phyloP scores from a whole-genome alignment of 2,797 vertebrate species.

The Okamejei kenojei region DNA sequence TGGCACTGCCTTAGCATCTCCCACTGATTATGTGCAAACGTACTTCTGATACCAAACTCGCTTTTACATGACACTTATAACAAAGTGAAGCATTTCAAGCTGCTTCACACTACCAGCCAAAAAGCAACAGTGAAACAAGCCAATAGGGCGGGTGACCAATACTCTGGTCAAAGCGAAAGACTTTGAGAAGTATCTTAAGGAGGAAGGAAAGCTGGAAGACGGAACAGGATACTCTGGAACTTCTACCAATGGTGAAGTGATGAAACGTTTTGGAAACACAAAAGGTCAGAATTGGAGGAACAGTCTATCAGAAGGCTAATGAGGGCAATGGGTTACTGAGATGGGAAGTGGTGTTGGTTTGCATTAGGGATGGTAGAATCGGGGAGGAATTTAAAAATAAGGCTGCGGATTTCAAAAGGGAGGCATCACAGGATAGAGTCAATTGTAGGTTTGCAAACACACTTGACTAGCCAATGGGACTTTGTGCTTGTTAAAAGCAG shows the following conservation, averaged over 20 bases:
- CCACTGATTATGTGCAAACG: neutral
- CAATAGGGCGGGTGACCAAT: neutral
- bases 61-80: neutral
- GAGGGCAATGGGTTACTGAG: too few relatives aligned
- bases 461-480: too few relatives aligned
- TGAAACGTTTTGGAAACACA: neutral
- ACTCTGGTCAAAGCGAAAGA: neutral
- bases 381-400: too few relatives aligned
- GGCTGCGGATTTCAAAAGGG: too few relatives aligned
- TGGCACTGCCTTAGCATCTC: neutral
- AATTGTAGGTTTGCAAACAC: too few relatives aligned
- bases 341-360: too few relatives aligned
- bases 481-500: too few relatives aligned
- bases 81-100: neutral
- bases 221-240: too few relatives aligned
- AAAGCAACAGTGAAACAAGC: neutral
- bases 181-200: neutral
- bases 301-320: too few relatives aligned
- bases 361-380: too few relatives aligned
- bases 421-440: too few relatives aligned
- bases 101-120: neutral
- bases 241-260: neutral
- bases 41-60: neutral
- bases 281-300: neutral
- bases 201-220: neutral